A percentile compares a stretch with the other conserved stretches of the same genome.
phyloP scores from a whole-genome alignment of 2,888 invertebrate species.

The Dysmachus trigonus region DNA sequence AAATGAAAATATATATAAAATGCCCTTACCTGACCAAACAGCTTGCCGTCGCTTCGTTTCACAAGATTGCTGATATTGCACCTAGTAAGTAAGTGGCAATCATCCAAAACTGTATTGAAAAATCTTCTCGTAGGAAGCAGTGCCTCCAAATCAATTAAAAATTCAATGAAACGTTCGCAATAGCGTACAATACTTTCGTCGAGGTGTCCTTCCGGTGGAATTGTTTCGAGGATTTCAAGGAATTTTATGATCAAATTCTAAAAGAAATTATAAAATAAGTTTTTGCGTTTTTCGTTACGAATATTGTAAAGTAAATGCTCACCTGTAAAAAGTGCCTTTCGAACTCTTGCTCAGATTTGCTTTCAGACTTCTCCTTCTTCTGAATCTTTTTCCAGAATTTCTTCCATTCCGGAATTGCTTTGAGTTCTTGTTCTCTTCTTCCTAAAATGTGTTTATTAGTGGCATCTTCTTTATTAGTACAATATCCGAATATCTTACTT shows the following conservation, averaged over 20 bases:
- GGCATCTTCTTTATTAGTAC: not conserved
- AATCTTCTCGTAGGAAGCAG: constrained; percentile 94
- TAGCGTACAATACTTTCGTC: constrained; percentile 73
- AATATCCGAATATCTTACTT: constrained; percentile 63
- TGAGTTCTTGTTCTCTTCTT: constrained; percentile 86
- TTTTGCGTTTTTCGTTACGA: not conserved
- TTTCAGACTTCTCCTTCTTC: constrained; percentile 77
- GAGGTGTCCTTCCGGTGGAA: constrained; percentile 72
- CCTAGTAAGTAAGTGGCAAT: constrained; percentile 90
- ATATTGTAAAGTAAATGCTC: not conserved
- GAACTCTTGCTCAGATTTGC: constrained; percentile 78
- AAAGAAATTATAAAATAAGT: not conserved
- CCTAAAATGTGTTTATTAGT: constrained; percentile 63
- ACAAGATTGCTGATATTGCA: constrained; percentile 83
- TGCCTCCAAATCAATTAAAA: constrained; percentile 96
- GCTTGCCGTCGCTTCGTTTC: constrained; percentile 81
- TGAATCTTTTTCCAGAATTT: constrained; percentile 92
- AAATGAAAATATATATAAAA: not conserved
- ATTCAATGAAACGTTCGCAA: constrained; percentile 94
- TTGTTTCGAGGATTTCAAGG: constrained; percentile 79
- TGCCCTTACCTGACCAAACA: constrained; percentile 86
- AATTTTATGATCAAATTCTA: constrained; percentile 83
- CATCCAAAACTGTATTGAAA: constrained; percentile 95
- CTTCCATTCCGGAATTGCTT: constrained; percentile 85
- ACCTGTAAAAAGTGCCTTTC: constrained; percentile 84